A percentile compares a stretch with the other conserved stretches of the same genome.
Evolutionary conservation across 2,113 vertebrate genomes (phyloP).

Genomic region (Neolamprologus cancellatus): DNA sequence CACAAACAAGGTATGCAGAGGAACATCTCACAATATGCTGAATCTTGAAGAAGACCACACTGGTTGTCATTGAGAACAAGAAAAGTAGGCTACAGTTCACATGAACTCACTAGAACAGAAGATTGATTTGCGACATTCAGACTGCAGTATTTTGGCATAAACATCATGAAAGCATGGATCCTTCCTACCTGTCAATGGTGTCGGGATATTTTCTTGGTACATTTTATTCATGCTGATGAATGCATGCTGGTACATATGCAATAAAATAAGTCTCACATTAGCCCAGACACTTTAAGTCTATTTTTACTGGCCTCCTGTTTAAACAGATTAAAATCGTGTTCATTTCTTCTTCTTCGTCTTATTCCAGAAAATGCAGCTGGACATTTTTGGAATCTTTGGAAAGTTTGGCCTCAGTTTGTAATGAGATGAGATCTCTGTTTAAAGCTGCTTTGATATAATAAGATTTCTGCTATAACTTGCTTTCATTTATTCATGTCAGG

Average conservation of each 20-base stretch:
- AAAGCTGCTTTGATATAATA: neutral
- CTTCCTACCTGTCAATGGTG: neutral
- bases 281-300: neutral
- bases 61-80: neutral
- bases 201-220: neutral
- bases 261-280: neutral
- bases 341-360: neutral
- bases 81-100: neutral
- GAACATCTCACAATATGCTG: neutral
- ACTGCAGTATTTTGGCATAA: neutral
- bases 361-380: neutral
- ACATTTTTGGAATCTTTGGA: neutral
- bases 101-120: neutral
- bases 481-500: neutral
- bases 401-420: neutral
- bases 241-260: neutral
- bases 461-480: neutral
- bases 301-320: neutral
- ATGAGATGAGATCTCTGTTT: neutral
- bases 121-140: neutral
- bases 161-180: neutral
- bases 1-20: neutral
- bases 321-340: neutral
- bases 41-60: neutral
- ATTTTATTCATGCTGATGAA: neutral